Evolutionary conservation across 2,113 vertebrate genomes (phyloP).

Genomic region (Calonectris borealis): DNA sequence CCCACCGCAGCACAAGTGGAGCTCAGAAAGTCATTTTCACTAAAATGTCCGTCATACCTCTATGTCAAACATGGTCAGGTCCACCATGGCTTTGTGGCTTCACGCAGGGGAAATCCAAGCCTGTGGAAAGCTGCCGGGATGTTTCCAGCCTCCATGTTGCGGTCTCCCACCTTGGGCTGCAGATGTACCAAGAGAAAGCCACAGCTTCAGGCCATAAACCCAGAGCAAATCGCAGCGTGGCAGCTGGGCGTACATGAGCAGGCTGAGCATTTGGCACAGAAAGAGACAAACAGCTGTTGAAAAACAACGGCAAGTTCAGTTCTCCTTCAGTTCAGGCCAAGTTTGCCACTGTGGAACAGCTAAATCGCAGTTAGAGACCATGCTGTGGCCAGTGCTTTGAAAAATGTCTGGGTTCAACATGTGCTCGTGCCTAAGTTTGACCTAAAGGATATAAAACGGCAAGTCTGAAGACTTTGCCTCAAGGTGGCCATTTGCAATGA

Average conservation of each 20-base stretch:
- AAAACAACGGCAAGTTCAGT: neutral
- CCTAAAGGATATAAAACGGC: neutral
- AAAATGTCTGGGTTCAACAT: neutral
- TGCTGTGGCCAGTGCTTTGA: neutral
- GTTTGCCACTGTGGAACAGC: neutral
- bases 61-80: neutral
- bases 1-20: neutral
- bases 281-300: neutral
- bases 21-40: neutral
- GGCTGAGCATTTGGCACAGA: neutral
- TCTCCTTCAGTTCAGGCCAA: neutral
- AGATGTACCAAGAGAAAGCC: neutral
- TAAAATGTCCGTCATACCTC: neutral
- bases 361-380: accelerated
- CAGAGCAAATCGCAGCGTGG: accelerated
- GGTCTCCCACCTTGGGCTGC: neutral
- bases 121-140: neutral
- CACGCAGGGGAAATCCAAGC: neutral
- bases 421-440: neutral
- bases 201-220: neutral
- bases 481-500: neutral
- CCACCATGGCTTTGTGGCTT: neutral
- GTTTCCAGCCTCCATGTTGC: neutral
- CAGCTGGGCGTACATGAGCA: neutral
- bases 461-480: neutral